A percentile compares a stretch with the other conserved stretches of the same genome.
phyloP scores from a whole-genome alignment of 2,888 invertebrate species.

The Orthosia incerta region DNA sequence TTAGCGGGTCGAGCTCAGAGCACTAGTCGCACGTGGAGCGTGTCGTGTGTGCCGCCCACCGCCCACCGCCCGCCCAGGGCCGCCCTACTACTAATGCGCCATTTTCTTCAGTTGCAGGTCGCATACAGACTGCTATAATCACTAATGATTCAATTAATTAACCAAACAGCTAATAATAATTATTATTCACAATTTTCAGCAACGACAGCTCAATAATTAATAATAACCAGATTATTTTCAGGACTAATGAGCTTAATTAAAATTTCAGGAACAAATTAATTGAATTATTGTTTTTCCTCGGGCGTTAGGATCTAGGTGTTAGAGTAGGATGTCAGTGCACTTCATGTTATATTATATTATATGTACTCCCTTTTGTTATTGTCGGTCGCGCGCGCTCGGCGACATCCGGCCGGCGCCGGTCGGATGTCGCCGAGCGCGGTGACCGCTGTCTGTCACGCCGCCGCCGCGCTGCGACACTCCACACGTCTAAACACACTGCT shows the following conservation, averaged over 20 bases:
- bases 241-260: constrained; percentile 82
- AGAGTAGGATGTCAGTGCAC: constrained; percentile 63
- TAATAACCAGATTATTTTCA: constrained; percentile 86
- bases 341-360: constrained; percentile 15
- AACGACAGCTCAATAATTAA: constrained; percentile 72
- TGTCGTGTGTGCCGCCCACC: constrained; percentile 27
- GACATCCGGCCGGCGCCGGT: neutral
- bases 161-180: constrained; percentile 74
- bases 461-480: constrained; percentile 8
- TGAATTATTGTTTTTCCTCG: constrained; percentile 79
- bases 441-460: neutral
- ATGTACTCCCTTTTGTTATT: constrained; percentile 16
- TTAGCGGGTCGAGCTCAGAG: no score
- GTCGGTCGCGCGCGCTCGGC: neutral
- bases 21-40: constrained; percentile 41
- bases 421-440: no score
- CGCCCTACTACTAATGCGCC: constrained; percentile 76
- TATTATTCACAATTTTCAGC: constrained; percentile 79
- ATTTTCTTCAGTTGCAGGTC: constrained; percentile 82
- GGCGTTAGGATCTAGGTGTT: constrained; percentile 74
- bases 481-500: constrained; percentile 7
- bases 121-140: constrained; percentile 73
- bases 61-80: constrained; percentile 19
- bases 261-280: constrained; percentile 85
- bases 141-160: constrained; percentile 73